phyloP scores from a whole-genome alignment of 2,888 invertebrate species.

The Epinotia nisella region DNA sequence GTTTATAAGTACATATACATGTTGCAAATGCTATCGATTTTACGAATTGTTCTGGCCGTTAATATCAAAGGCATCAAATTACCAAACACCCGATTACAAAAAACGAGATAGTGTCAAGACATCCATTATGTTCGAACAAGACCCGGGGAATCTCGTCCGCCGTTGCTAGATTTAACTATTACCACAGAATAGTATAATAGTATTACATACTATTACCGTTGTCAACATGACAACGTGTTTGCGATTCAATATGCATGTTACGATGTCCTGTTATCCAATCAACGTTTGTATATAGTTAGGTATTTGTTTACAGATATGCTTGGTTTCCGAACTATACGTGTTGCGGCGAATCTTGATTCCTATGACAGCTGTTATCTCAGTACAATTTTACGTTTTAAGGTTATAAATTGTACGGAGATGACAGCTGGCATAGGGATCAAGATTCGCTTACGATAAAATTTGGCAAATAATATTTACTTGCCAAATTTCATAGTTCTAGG shows the following conservation, averaged over 20 bases:
- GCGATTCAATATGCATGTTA: conserved; percentile 4
- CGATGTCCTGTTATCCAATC: not conserved
- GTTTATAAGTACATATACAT: not conserved
- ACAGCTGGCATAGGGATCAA: no score
- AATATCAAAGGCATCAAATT: no score
- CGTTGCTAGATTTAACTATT: conserved; percentile 52
- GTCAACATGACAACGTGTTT: conserved; percentile 26
- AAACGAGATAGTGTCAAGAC: conserved; percentile 24
- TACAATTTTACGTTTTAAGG: no score
- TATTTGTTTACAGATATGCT: no score
- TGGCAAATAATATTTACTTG: no score
- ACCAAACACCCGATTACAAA: not conserved
- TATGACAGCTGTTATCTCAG: no score
- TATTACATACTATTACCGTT: conserved; percentile 36
- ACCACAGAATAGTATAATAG: no score
- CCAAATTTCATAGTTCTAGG: no score
- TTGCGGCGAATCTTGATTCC: no score
- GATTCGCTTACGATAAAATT: no score
- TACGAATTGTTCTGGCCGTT: not conserved
- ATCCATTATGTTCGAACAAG: conserved; percentile 52
- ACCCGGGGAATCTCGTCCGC: conserved; percentile 46
- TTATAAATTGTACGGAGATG: no score
- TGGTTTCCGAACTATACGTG: no score
- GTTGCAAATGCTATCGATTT: not conserved
- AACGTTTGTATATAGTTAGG: not conserved